Conservation (phyloP, 1,140 invertebrate species). For the Caenorhabditis brenneri region DNA sequence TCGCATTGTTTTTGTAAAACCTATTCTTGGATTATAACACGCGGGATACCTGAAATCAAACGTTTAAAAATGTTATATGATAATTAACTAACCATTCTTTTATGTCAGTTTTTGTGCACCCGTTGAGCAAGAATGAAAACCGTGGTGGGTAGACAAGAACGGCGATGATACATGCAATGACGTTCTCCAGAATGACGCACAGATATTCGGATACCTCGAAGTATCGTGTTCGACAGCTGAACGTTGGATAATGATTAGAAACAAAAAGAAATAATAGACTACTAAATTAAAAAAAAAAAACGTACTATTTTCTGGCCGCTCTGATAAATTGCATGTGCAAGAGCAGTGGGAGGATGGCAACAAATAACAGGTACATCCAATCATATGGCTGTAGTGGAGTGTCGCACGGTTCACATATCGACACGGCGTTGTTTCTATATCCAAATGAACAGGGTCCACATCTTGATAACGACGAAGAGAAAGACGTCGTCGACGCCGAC, state of each 20-base stretch:
- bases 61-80: not conserved
- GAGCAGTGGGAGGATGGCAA: constrained; percentile 38
- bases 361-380: constrained; percentile 46
- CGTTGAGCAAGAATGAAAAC: constrained; percentile 14
- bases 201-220: constrained; percentile 17
- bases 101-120: not conserved
- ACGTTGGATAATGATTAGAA: not conserved
- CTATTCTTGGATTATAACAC: constrained; percentile 46
- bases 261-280: too few species aligned
- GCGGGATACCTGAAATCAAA: constrained; percentile 46
- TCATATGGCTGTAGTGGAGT: constrained; percentile 24
- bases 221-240: constrained; percentile 19
- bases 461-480: not conserved
- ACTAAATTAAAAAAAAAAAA: not conserved
- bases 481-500: not conserved
- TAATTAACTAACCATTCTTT: not conserved
- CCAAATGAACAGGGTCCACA: constrained; percentile 41
- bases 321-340: constrained; percentile 20
- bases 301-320: constrained; percentile 20
- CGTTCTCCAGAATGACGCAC: constrained; percentile 27
- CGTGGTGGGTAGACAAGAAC: not conserved
- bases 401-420: constrained; percentile 14
- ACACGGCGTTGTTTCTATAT: not conserved
- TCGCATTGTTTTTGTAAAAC: constrained; percentile 38
- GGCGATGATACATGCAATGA: not conserved